A percentile compares a stretch with the other conserved stretches of the same genome.
These are phyloP conservation scores for Oncorhynchus nerka DNA, from an alignment of 2,113 vertebrate genomes.

Conservation along the genomic window DNA sequence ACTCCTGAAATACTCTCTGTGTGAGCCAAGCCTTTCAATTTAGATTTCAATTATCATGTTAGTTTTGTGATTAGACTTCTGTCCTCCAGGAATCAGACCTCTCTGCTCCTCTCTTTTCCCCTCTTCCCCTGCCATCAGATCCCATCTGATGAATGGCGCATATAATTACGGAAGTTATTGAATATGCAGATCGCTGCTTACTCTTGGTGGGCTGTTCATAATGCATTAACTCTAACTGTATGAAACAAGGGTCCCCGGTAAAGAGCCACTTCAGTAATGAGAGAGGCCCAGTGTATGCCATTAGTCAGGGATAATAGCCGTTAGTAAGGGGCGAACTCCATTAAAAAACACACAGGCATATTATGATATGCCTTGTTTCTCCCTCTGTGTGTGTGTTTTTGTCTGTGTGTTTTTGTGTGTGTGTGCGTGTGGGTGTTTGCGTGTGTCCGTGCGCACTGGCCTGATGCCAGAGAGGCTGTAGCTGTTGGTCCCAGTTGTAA, in stretches of 20 bases:
- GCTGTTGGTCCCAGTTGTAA: slow-evolving; percentile 26
- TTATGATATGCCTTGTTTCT: slow-evolving; percentile 42
- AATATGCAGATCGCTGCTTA: slow-evolving; percentile 80
- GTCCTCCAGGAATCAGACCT: slow-evolving; percentile 79
- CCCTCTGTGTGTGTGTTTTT: not conserved
- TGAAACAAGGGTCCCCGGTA: slow-evolving; percentile 71
- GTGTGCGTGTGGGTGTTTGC: not conserved
- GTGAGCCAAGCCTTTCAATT: slow-evolving; percentile 76
- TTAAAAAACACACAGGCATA: slow-evolving; percentile 62
- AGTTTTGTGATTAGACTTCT: slow-evolving; percentile 81
- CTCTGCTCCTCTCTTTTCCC: slow-evolving; percentile 69
- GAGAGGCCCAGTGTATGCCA: slow-evolving; percentile 64
- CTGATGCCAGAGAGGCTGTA: not conserved
- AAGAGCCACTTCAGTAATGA: slow-evolving; percentile 71
- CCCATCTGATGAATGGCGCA: slow-evolving; percentile 81
- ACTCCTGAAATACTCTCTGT: slow-evolving; percentile 61
- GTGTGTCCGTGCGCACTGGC: not conserved
- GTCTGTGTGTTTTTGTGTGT: not conserved
- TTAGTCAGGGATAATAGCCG: slow-evolving; percentile 69
- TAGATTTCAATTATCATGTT: slow-evolving; percentile 83
- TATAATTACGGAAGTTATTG: slow-evolving; percentile 83
- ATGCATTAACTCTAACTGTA: slow-evolving; percentile 73
- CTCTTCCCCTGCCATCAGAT: slow-evolving; percentile 80
- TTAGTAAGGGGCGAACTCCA: slow-evolving; percentile 63
- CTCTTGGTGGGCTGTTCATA: slow-evolving; percentile 72